A percentile compares a stretch with the other conserved stretches of the same genome.
Conservation (phyloP, 2,888 invertebrate genomes). For the Drosophila nigricruria region DNA sequence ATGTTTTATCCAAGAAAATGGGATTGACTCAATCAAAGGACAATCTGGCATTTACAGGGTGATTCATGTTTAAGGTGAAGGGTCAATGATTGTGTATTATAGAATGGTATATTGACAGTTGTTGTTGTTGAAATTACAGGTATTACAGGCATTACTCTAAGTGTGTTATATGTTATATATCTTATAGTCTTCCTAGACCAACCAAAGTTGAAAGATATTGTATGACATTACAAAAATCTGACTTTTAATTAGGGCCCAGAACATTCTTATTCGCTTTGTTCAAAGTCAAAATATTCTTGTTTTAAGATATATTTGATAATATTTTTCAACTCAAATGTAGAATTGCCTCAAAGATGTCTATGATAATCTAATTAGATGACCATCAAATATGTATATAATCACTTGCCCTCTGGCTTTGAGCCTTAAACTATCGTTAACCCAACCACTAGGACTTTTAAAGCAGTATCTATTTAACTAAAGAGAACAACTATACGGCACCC, state of each 20-base stretch:
- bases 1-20: constrained; percentile 18
- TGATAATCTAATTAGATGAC: too few species aligned
- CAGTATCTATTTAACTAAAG: too few species aligned
- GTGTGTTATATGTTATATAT: not conserved
- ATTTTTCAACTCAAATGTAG: too few species aligned
- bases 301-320: not conserved
- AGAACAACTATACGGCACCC: not conserved
- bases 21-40: not conserved
- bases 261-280: too few species aligned
- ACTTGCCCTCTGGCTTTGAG: not conserved
- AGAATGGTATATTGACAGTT: not conserved
- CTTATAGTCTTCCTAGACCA: too few species aligned
- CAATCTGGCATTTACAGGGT: not conserved
- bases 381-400: too few species aligned
- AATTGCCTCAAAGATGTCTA: too few species aligned
- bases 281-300: too few species aligned
- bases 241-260: too few species aligned
- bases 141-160: not conserved
- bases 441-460: not conserved
- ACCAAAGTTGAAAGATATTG: too few species aligned
- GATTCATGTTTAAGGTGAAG: not conserved
- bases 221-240: too few species aligned
- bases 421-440: not conserved
- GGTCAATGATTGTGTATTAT: not conserved
- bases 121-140: not conserved